These are phyloP conservation scores for Telenomus remus DNA, from an alignment of 1,140 invertebrate genomes.

Conservation along the genomic window DNA sequence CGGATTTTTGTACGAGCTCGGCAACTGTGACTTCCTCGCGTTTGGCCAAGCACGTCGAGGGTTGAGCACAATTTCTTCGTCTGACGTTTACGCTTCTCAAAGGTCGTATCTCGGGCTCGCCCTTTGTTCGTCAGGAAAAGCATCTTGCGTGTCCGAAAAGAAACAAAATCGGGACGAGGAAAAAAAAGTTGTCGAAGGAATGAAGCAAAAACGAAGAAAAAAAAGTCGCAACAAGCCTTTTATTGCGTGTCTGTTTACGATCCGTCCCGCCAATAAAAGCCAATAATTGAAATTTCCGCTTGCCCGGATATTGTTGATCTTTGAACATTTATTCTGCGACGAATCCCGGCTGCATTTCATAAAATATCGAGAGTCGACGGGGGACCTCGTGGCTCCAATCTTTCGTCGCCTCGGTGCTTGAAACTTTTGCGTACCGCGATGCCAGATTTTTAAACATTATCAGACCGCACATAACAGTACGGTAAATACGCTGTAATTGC, in stretches of 20 bases:
- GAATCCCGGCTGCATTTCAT: conserved; percentile 51
- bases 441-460: conserved; percentile 36
- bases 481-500: conserved; percentile 7
- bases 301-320: conserved; percentile 56
- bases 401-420: conserved; percentile 35
- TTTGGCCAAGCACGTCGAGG: conserved; percentile 17
- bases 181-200: neutral
- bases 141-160: conserved; percentile 37
- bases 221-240: conserved; percentile 45
- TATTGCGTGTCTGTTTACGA: conserved; percentile 50
- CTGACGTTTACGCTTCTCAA: conserved; percentile 32
- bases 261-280: conserved; percentile 46
- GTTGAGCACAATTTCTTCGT: conserved; percentile 35
- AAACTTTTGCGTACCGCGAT: conserved; percentile 48
- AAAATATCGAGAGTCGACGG: conserved; percentile 57
- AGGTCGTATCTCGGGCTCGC: conserved; percentile 36
- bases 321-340: conserved; percentile 48
- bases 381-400: conserved; percentile 41
- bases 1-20: conserved; percentile 26
- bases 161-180: conserved; percentile 22
- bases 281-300: conserved; percentile 57
- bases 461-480: conserved; percentile 7
- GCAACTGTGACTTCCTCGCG: conserved; percentile 12
- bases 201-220: conserved; percentile 11
- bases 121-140: conserved; percentile 39